A percentile compares a stretch with the other conserved stretches of the same genome.
Conservation (phyloP, 2,888 invertebrate genomes). For the Teleiodes luculella region DNA sequence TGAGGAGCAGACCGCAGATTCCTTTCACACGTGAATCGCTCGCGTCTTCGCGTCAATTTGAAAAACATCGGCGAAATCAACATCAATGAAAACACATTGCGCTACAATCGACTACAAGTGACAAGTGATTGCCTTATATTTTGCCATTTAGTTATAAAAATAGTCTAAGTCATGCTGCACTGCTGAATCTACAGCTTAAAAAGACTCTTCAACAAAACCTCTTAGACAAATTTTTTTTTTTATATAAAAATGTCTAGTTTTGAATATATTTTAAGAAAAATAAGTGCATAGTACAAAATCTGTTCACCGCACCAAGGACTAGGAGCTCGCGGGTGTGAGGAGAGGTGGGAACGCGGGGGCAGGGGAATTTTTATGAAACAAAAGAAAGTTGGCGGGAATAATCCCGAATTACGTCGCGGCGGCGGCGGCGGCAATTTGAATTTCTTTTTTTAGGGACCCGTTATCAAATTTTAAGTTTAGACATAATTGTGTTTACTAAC, state of each 20-base stretch:
- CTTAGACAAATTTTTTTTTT: neutral
- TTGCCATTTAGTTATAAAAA: too few relatives aligned
- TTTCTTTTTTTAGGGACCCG: slow-evolving; percentile 13
- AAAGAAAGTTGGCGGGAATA: slow-evolving; percentile 33
- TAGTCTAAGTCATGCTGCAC: too few relatives aligned
- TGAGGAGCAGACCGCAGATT: too few relatives aligned
- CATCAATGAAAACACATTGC: too few relatives aligned
- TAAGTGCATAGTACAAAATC: neutral
- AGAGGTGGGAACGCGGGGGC: slow-evolving; percentile 14
- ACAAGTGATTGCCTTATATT: too few relatives aligned
- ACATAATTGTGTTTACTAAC: neutral
- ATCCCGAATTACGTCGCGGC: slow-evolving; percentile 30
- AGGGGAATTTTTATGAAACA: slow-evolving; percentile 36
- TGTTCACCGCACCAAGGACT: slow-evolving; percentile 20
- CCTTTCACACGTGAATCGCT: too few relatives aligned
- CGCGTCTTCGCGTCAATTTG: too few relatives aligned
- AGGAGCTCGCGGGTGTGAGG: slow-evolving; percentile 2
- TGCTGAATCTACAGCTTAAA: too few relatives aligned
- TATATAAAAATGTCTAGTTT: neutral
- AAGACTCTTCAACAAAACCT: too few relatives aligned
- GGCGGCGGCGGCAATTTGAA: slow-evolving; percentile 16
- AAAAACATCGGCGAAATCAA: too few relatives aligned
- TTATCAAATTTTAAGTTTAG: neutral
- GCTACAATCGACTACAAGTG: too few relatives aligned
- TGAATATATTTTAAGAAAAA: neutral